Base-by-base conservation (phyloP, 1,140 invertebrate species). In the Tetranychus cinnabarinus region DNA sequence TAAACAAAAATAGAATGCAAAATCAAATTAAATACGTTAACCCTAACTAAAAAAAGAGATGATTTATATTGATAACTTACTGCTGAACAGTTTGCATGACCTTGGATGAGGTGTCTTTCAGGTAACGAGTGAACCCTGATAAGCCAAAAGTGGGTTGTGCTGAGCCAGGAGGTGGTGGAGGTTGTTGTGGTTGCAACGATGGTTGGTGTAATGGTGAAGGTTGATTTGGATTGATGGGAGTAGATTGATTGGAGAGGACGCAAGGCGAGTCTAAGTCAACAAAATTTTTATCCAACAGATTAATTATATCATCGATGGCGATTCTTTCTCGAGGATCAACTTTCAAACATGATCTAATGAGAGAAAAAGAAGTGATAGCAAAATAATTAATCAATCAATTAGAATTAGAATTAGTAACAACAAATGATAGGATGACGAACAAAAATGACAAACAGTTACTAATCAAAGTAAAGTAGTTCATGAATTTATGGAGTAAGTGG, bases 21-120 rank as follows among this genome's bases (percentile, higher is more conserved):
- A 23, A 23, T 23, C 23, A 23, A 23, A 23, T 23, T 23, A 23
- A 23, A 23, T 23, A 23, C 23, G 23, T 23, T 23, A 23, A 23
- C 23, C 23, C 23, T 23, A 23, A 23, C 23, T 23, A 23, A 23
- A 23, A 23, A 23, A 23, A 23, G 23, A 23, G 23, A 23, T 23
- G 39, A 10, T 6, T 42, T 42, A 42, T 6, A 6, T 52, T 8
- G 15, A 5, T 52, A 23, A 81, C 82, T 80, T 73, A 86, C 84
- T 89, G 86, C 70, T 91, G 88, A 56, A 96, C 87, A 37, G 88
- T 86, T 70, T 93, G 88, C 81, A 96, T 92, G 15, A 97, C 87
- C 79, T 92, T 93, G 23, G 82, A 84, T 7, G 90, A 93, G 1
- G 90, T 93, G 69, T 97, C 92, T 71, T 92, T 93, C 15, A 97